Evolutionary conservation across 2,113 vertebrate genomes (phyloP).

Genomic region (Melanerpes aurifrons): DNA sequence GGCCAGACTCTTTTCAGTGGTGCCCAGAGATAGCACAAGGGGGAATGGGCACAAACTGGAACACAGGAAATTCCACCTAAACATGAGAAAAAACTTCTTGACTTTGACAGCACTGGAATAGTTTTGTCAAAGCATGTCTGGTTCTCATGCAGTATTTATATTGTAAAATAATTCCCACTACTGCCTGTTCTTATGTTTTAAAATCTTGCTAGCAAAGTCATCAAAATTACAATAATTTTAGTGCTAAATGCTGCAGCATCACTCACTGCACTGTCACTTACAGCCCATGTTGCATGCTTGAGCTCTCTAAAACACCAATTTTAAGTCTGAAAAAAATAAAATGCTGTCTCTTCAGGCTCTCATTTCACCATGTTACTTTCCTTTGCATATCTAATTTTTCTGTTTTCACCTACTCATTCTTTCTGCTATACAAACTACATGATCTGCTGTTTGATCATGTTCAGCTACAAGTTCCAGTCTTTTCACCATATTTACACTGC

Average conservation of each 20-base stretch:
- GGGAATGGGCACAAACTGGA: no score
- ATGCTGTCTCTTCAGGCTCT: not conserved
- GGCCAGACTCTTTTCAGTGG: no score
- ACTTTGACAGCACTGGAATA: no score
- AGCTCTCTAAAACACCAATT: not conserved
- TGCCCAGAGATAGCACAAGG: no score
- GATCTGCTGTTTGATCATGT: not conserved
- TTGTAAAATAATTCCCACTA: not conserved
- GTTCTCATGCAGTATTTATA: not conserved
- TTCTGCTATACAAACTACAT: not conserved
- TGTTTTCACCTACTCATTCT: not conserved
- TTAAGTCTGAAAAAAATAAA: not conserved
- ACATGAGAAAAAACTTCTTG: no score
- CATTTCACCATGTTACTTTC: not conserved
- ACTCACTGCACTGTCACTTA: not conserved
- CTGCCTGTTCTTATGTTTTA: not conserved
- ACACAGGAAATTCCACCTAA: no score
- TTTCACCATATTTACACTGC: not conserved
- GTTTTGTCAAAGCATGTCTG: not conserved
- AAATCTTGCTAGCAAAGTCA: not conserved
- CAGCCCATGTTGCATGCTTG: not conserved
- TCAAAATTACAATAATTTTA: not conserved
- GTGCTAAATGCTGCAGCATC: not conserved
- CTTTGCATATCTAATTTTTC: not conserved
- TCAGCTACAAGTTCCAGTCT: not conserved